phyloP scores from a whole-genome alignment of 2,797 vertebrate species.

The Acanthiza pusilla region DNA sequence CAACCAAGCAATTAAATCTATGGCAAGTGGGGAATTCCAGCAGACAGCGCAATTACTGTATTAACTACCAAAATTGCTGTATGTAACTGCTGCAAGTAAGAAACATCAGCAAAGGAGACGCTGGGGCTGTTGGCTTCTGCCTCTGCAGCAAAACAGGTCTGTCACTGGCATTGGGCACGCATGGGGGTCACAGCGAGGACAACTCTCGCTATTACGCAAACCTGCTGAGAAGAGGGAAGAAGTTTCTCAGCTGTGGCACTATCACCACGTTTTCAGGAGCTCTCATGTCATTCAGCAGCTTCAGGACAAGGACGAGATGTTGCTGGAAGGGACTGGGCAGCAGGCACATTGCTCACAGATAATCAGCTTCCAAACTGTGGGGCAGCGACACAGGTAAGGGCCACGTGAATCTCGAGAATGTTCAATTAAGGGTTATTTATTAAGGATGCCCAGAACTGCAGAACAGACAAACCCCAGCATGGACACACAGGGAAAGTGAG shows the following conservation, averaged over 20 bases:
- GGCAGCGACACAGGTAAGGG: background rate
- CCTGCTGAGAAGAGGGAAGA: background rate
- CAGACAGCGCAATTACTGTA: constrained; percentile 1
- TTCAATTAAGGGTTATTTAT: background rate
- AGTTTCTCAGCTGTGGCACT: background rate
- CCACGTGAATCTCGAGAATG: background rate
- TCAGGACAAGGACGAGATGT: no score
- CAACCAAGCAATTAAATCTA: constrained; percentile 47
- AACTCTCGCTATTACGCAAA: background rate
- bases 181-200: background rate
- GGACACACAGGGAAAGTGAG: accelerated
- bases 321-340: background rate
- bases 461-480: background rate
- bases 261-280: background rate
- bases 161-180: background rate
- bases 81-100: background rate
- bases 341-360: background rate
- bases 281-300: background rate
- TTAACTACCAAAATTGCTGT: background rate
- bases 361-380: background rate
- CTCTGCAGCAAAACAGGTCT: background rate
- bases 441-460: background rate
- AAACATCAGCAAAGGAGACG: background rate
- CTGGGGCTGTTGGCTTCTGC: background rate
- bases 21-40: constrained; percentile 11